These are phyloP conservation scores for Pseudorhombus dupliciocellatus DNA, from an alignment of 2,113 vertebrate species.

Conservation along the genomic window DNA sequence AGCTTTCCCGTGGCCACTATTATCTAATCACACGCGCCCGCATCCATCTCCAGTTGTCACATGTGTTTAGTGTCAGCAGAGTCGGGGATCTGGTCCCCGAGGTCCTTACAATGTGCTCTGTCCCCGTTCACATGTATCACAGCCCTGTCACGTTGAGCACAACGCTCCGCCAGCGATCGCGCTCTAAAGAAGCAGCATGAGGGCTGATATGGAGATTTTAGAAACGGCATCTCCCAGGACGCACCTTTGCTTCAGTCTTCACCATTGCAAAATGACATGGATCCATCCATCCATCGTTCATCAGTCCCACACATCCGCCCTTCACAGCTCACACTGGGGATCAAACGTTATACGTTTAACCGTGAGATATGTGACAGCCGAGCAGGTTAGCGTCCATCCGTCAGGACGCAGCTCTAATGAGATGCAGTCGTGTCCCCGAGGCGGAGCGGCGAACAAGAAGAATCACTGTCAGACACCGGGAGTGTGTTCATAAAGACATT, in stretches of 20 bases:
- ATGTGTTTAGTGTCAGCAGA: slow-evolving; percentile 34
- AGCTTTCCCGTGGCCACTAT: slow-evolving; percentile 41
- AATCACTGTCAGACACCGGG: too few species aligned
- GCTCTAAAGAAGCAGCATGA: neutral
- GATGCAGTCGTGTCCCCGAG: too few species aligned
- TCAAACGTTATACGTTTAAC: too few species aligned
- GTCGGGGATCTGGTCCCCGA: slow-evolving; percentile 32
- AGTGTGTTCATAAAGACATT: too few species aligned
- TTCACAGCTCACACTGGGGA: neutral
- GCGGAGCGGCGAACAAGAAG: too few species aligned
- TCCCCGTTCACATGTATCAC: slow-evolving; percentile 30
- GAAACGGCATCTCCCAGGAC: too few species aligned
- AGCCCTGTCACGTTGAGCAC: slow-evolving; percentile 28
- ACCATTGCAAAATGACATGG: neutral
- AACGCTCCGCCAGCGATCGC: neutral
- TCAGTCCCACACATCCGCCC: neutral
- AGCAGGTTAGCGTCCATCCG: too few species aligned
- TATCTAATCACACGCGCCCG: slow-evolving; percentile 59
- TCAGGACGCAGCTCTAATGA: too few species aligned
- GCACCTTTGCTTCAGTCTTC: too few species aligned
- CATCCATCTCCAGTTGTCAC: slow-evolving; percentile 60
- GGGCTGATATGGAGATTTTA: neutral
- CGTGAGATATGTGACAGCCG: too few species aligned
- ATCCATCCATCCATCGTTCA: neutral
- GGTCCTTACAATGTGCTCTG: slow-evolving; percentile 20